A percentile compares a stretch with the other conserved stretches of the same genome.
Conservation (phyloP, 1,140 invertebrate genomes). For the Papilio xuthus region DNA sequence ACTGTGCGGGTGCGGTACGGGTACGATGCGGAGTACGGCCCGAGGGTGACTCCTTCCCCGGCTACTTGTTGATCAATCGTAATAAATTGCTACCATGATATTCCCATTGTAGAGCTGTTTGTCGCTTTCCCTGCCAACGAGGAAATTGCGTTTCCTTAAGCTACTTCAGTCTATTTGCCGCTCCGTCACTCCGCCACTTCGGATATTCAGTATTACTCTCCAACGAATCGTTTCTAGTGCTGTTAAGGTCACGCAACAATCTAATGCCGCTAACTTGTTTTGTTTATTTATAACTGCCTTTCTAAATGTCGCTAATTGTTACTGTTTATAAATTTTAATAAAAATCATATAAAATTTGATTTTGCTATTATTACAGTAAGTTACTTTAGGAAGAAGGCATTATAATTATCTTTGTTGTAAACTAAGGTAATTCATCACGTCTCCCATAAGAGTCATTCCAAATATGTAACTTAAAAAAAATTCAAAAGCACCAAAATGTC, state of each 20-base stretch:
- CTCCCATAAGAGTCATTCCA: background rate
- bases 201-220: conserved; percentile 39
- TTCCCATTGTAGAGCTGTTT: conserved; percentile 79
- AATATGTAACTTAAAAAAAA: background rate
- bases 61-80: conserved; percentile 81
- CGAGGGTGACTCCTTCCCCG: conserved; percentile 67
- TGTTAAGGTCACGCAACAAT: conserved; percentile 39
- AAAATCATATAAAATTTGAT: background rate
- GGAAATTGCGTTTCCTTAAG: conserved; percentile 79
- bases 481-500: background rate
- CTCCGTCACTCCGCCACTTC: conserved; percentile 52
- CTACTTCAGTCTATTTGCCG: conserved; percentile 73
- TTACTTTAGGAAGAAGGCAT: background rate
- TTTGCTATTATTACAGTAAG: background rate
- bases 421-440: background rate
- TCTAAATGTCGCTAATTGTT: conserved; percentile 24
- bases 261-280: conserved; percentile 30
- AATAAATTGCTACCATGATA: conserved; percentile 80
- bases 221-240: conserved; percentile 31
- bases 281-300: conserved; percentile 36
- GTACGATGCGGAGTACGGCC: conserved; percentile 51
- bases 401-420: background rate
- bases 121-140: conserved; percentile 76
- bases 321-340: background rate
- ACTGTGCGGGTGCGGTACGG: conserved; percentile 67